Conservation (phyloP, 2,797 vertebrate genomes). For the Nannoperca obscura region DNA sequence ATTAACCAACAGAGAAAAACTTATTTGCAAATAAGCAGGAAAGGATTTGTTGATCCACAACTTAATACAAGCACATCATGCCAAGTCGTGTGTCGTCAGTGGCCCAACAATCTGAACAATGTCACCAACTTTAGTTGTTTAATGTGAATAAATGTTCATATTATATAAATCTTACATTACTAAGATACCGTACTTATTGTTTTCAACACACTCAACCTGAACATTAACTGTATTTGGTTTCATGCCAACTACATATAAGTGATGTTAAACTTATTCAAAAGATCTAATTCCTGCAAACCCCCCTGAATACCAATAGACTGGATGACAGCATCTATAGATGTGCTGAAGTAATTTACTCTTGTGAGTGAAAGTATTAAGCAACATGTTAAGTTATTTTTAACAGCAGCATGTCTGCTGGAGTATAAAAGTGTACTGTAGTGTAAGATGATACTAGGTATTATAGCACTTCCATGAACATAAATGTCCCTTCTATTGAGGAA, state of each 20-base stretch:
- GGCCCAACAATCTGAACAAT: conserved; percentile 1
- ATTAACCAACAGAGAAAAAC: conserved; percentile 44
- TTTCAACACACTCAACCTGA: not conserved
- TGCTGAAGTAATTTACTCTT: not conserved
- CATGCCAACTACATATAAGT: not conserved
- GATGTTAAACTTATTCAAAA: not conserved
- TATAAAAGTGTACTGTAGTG: not conserved
- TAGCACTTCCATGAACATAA: not conserved
- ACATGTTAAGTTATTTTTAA: not conserved
- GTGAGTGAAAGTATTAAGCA: not conserved
- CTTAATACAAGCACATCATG: conserved; percentile 17
- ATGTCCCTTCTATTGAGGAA: not conserved
- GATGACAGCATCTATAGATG: not conserved
- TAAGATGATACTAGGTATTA: not conserved
- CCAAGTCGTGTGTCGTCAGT: conserved; percentile 7
- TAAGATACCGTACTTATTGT: not conserved
- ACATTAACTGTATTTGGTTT: not conserved
- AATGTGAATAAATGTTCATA: not conserved
- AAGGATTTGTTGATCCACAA: conserved; percentile 54
- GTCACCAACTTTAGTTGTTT: conserved; percentile 4
- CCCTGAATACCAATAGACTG: not conserved
- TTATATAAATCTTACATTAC: too few species aligned
- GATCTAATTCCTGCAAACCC: not conserved
- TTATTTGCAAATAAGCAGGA: conserved; percentile 27
- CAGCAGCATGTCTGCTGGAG: not conserved